Base-by-base conservation (phyloP, 2,797 vertebrate genomes). In the Poecilia picta region DNA sequence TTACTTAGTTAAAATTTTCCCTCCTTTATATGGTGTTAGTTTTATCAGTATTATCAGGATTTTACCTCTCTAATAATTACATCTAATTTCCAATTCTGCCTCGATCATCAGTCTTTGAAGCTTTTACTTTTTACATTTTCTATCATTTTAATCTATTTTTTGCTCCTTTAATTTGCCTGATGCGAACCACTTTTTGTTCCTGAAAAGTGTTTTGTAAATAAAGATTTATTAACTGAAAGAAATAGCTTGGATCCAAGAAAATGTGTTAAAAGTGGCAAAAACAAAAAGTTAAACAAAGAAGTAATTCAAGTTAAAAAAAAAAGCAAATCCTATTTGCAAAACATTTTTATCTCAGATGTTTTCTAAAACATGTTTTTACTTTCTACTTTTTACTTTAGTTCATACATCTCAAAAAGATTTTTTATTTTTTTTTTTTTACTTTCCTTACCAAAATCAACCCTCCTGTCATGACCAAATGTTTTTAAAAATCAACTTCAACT, bases 401-500 rank as follows among this genome's bases (percentile, higher is more conserved):
- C 18, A 7, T 46, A 46, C 74, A 45, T 4, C 62, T 4, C 62
- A 28, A 79, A 80, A 75, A 3, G 47, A 12, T 73, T 59, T 2
- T 45, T 7, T 36, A 3, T 36, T 39, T 39, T 39, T 39, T 39
- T 39, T 39, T 39, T 39, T 39, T 4, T 2, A 15, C 4, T 72
- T 84, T n/a, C 16, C 16, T 5, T 10, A 59, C 13, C 4, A 1
- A 57, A 80, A 79, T 72, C 31, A 77, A 72, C 28, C 41, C 28
- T 6, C 12, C 59, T 16, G 2, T 75, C 28, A 62, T 78, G 36
- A 49, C 18, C 43, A 28, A 71, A 36, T 0, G 43, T 57, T 68
- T 76, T 55, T 3, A 76, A 72, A 80, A 8, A 73, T 76, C 59
- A 72, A 81, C 33, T 76, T 51, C 57, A 71, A 79, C 81, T 73